Conservation (phyloP, 1,140 invertebrate genomes). For the Oryzaephilus surinamensis region DNA sequence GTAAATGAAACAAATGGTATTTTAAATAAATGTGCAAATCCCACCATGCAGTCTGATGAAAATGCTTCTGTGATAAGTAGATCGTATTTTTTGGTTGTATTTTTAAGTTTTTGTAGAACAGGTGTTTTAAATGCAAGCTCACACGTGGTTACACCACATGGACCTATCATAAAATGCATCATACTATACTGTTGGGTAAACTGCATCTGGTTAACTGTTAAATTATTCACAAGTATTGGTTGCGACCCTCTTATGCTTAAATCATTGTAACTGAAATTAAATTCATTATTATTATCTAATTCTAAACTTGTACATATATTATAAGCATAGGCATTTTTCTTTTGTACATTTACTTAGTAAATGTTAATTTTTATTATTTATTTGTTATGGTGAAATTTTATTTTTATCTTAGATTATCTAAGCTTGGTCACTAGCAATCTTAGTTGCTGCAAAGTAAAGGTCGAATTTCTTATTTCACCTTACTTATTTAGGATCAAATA, state of each 20-base stretch:
- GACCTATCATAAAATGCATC: constrained; percentile 15
- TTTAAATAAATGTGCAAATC: constrained; percentile 8
- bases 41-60: constrained; percentile 11
- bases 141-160: constrained; percentile 11
- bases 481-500: too few relatives aligned
- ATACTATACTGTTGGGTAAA: constrained; percentile 1
- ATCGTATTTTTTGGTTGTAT: constrained; percentile 13
- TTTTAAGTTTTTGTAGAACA: constrained; percentile 8
- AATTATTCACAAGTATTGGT: constrained; percentile 22
- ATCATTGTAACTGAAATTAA: constrained; percentile 29
- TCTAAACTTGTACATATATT: too few relatives aligned
- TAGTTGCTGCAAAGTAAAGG: too few relatives aligned
- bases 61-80: constrained; percentile 10
- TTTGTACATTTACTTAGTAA: too few relatives aligned
- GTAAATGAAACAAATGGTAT: constrained; percentile 31
- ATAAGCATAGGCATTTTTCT: too few relatives aligned
- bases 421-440: too few relatives aligned
- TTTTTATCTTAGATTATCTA: too few relatives aligned
- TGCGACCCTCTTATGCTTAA: constrained; percentile 25
- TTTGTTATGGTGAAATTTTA: background rate
- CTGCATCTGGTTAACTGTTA: constrained; percentile 12
- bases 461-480: too few relatives aligned
- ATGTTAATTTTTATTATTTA: background rate
- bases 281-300: too few relatives aligned
- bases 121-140: constrained; percentile 8